phyloP scores from a whole-genome alignment of 2,797 vertebrate genomes.

The Enteromius paludinosus region DNA sequence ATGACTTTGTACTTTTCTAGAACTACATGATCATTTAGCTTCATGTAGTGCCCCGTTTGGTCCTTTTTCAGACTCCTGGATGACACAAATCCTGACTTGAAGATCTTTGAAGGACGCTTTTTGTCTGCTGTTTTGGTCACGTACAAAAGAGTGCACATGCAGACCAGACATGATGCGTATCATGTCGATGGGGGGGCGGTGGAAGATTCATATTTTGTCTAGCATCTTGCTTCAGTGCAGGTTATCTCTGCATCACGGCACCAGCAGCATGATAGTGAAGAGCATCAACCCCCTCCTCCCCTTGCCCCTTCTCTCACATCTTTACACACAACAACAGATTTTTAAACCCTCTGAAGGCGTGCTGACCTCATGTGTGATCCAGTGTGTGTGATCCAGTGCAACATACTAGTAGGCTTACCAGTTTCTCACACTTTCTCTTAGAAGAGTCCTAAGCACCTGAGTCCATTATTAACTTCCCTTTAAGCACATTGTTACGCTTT shows the following conservation, averaged over 20 bases:
- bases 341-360: conserved; percentile 23
- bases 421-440: conserved; percentile 18
- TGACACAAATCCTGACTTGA: conserved; percentile 7
- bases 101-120: conserved; percentile 35
- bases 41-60: conserved; percentile 12
- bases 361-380: conserved; percentile 34
- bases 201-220: conserved; percentile 78
- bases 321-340: conserved; percentile 37
- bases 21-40: not conserved
- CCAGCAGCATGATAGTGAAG: conserved; percentile 71
- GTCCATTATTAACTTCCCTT: conserved; percentile 48
- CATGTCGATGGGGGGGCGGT: conserved; percentile 43
- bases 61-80: not conserved
- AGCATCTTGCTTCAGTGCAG: conserved; percentile 59
- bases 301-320: conserved; percentile 56
- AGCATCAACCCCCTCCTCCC: conserved; percentile 40
- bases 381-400: not conserved
- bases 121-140: conserved; percentile 39
- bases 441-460: conserved; percentile 53
- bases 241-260: conserved; percentile 76
- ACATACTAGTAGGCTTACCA: conserved; percentile 9
- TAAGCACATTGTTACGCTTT: conserved; percentile 25
- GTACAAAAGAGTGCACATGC: conserved; percentile 57
- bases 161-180: conserved; percentile 66
- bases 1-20: conserved; percentile 5